phyloP scores from a whole-genome alignment of 1,140 invertebrate species.

The Bombus picipes region DNA sequence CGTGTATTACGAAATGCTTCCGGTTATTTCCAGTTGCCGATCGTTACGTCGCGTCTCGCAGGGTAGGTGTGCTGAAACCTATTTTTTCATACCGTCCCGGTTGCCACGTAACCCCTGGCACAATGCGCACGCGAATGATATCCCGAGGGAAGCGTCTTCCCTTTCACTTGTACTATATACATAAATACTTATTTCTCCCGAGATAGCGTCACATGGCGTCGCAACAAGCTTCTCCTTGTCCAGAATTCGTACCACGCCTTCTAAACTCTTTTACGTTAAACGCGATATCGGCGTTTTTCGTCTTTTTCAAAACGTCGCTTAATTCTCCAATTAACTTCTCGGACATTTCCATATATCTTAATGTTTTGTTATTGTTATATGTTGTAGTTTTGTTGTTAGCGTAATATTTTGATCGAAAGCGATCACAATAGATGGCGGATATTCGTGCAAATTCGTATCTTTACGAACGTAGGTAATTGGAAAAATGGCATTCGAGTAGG shows the following conservation, averaged over 20 bases:
- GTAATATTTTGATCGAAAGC: no score
- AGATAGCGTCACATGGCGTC: conserved; percentile 15
- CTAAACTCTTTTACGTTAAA: not conserved
- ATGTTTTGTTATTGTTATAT: no score
- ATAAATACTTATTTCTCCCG: conserved; percentile 12
- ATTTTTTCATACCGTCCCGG: conserved; percentile 18
- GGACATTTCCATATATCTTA: no score
- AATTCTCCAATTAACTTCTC: not conserved
- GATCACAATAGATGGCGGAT: not conserved
- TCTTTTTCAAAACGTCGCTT: not conserved
- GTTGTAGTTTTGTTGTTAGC: no score
- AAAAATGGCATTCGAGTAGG: no score
- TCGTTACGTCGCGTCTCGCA: conserved; percentile 1
- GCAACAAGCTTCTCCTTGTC: not conserved
- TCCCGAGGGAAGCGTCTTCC: conserved; percentile 31
- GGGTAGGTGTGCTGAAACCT: not conserved
- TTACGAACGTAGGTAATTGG: no score
- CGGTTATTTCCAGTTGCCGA: not conserved
- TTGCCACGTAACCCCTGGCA: conserved; percentile 5
- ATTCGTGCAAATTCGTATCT: no score
- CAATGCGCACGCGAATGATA: conserved; percentile 47
- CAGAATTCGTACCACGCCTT: not conserved
- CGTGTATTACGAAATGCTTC: not conserved
- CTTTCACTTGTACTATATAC: not conserved
- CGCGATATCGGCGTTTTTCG: not conserved